Conservation (phyloP, 2,113 vertebrate species). For the Hemiscyllium ocellatum region DNA sequence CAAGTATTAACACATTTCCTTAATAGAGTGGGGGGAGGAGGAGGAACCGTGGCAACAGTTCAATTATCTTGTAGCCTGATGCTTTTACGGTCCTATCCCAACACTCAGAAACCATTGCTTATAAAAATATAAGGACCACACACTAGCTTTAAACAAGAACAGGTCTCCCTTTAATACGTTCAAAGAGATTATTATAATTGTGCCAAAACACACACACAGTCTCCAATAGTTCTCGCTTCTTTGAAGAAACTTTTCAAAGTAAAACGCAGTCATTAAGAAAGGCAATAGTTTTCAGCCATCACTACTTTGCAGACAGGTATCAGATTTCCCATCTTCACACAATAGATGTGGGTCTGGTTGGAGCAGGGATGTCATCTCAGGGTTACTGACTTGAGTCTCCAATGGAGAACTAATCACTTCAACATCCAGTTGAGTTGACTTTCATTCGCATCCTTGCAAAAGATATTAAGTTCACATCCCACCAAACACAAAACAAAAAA, state of each 20-base stretch:
- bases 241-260: neutral
- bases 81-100: neutral
- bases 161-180: neutral
- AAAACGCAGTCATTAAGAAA: neutral
- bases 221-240: neutral
- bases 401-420: neutral
- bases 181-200: neutral
- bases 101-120: neutral
- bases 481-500: no score
- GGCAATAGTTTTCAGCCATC: neutral
- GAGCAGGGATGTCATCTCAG: neutral
- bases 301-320: neutral
- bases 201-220: neutral
- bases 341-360: neutral
- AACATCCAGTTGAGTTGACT: neutral
- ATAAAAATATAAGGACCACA: neutral
- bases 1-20: no score
- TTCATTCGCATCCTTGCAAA: neutral
- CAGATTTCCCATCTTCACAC: neutral
- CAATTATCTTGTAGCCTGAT: neutral
- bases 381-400: neutral
- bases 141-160: neutral
- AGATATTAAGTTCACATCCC: neutral
- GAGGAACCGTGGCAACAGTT: neutral
- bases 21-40: neutral